These are phyloP conservation scores for Peromyscus eremicus DNA, from an alignment of 2,797 vertebrate genomes.

Conservation along the genomic window DNA sequence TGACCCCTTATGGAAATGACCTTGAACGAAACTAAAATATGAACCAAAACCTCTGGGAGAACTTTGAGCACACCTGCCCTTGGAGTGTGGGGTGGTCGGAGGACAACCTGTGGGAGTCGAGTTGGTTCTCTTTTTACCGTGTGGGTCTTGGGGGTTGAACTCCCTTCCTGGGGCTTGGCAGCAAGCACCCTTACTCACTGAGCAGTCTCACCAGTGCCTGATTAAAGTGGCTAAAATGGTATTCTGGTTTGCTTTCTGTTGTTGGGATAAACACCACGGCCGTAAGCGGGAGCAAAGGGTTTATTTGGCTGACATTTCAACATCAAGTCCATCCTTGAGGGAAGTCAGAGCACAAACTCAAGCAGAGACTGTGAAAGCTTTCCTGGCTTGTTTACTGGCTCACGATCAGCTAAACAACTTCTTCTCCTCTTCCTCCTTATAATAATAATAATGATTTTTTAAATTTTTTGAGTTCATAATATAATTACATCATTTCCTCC, in stretches of 20 bases:
- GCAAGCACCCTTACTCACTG: not conserved
- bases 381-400: not conserved
- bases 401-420: not conserved
- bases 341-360: not conserved
- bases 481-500: not conserved
- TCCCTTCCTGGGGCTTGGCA: not conserved
- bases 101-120: not conserved
- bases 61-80: not conserved
- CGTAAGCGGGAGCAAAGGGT: not conserved
- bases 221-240: not conserved
- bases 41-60: not conserved
- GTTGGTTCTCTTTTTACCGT: not conserved
- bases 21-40: not conserved
- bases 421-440: not conserved
- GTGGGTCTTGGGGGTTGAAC: not conserved
- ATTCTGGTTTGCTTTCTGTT: not conserved
- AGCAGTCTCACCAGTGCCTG: not conserved
- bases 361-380: not conserved
- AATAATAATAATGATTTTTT: not conserved
- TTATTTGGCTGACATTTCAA: not conserved
- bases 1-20: not conserved
- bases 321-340: not conserved
- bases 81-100: not conserved
- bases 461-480: not conserved
- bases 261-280: not conserved